These are phyloP conservation scores for Epizoanthus fatuus DNA, from an alignment of 92 coral and sea anemone species.

Conservation along the genomic window DNA sequence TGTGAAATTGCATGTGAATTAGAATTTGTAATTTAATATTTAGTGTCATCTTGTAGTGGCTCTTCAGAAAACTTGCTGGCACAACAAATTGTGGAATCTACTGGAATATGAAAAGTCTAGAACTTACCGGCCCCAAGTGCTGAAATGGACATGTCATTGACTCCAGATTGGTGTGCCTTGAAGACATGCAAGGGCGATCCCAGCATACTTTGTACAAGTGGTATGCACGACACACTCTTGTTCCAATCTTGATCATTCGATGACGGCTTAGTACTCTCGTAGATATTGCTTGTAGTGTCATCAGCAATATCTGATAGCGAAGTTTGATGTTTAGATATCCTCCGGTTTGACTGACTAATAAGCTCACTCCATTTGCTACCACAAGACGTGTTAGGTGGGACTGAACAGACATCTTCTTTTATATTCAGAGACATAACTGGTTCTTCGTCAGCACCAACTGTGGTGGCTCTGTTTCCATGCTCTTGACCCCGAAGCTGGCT, in stretches of 20 bases:
- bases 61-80: no score
- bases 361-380: no score
- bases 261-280: background rate
- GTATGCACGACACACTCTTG: conserved; percentile 68
- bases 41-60: no score
- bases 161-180: conserved; percentile 94
- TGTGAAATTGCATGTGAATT: no score
- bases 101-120: no score
- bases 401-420: background rate
- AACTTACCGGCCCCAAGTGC: conserved; percentile 24
- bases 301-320: no score
- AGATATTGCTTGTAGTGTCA: no score
- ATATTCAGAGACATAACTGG: background rate
- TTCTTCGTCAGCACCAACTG: background rate
- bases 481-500: background rate
- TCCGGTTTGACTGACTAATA: no score
- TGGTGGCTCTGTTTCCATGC: background rate
- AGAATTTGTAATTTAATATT: no score
- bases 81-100: no score
- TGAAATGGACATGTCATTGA: conserved; percentile 76
- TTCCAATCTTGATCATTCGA: conserved; percentile 10
- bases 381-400: background rate
- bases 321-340: no score
- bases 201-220: conserved; percentile 59
- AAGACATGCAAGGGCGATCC: conserved; percentile 70